Evolutionary conservation across 1,140 invertebrate genomes (phyloP).

Genomic region (Babylonia areolata): DNA sequence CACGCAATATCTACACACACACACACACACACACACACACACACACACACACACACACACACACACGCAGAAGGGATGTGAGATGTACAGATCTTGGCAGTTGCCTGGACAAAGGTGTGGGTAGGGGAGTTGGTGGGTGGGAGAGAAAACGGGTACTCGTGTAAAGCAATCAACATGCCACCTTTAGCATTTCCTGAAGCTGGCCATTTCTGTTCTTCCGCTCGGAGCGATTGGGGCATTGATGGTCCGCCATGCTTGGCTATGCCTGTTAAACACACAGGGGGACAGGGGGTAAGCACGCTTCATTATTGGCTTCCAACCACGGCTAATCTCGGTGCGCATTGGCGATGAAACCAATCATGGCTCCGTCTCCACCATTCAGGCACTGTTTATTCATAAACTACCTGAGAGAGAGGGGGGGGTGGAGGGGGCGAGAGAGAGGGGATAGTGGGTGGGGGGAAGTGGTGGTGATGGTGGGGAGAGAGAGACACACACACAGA

Average conservation of each 20-base stretch:
- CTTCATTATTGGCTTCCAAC: neutral
- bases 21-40: neutral
- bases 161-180: conserved; percentile 1
- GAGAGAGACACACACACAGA: neutral
- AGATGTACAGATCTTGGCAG: no score
- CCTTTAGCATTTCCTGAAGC: conserved; percentile 25
- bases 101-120: no score
- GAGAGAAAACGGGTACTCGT: neutral
- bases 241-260: neutral
- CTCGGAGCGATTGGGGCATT: neutral
- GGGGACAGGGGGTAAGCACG: neutral
- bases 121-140: no score
- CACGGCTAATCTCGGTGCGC: neutral
- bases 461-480: neutral
- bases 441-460: neutral
- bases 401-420: no score
- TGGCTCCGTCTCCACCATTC: neutral
- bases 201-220: neutral
- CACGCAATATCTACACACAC: neutral
- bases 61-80: neutral
- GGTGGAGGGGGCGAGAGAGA: neutral
- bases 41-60: neutral
- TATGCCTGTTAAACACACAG: neutral
- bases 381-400: no score
- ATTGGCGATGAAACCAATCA: neutral